Percentiles rank a stretch among this genome's conserved stretches.
phyloP scores from a whole-genome alignment of 2,113 vertebrate genomes.

The Eptatretus burgeri region DNA sequence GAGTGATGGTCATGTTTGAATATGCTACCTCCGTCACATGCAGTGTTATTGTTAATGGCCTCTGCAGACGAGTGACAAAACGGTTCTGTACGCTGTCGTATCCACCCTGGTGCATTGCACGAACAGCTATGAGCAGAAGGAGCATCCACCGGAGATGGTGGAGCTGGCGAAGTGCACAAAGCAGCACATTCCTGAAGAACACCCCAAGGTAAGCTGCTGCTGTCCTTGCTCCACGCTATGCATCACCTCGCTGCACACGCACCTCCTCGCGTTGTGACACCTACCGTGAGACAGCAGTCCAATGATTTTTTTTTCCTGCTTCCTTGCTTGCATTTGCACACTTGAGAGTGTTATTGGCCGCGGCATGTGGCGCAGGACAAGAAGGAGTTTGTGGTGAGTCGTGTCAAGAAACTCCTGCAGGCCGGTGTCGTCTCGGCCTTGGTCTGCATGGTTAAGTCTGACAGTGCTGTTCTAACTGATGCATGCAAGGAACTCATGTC shows the following conservation, averaged over 20 bases:
- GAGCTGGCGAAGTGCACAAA: slow-evolving; percentile 89
- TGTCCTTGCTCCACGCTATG: too few species aligned
- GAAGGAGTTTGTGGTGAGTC: slow-evolving; percentile 28
- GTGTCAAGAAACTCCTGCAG: slow-evolving; percentile 41
- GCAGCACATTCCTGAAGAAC: slow-evolving; percentile 73
- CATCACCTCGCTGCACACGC: not conserved
- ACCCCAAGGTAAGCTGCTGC: slow-evolving; percentile 42
- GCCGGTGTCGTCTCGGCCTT: slow-evolving; percentile 60
- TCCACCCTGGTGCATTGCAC: slow-evolving; percentile 82
- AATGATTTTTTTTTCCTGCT: too few species aligned
- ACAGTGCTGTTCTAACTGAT: slow-evolving; percentile 41
- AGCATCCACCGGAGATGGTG: slow-evolving; percentile 70
- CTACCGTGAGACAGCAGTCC: too few species aligned
- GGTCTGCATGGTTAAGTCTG: slow-evolving; percentile 64
- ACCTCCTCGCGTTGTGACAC: not conserved
- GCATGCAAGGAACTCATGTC: slow-evolving; percentile 62
- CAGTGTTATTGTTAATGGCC: not conserved
- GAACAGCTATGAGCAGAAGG: slow-evolving; percentile 70
- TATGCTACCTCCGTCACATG: too few species aligned
- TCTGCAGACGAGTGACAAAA: slow-evolving; percentile 53
- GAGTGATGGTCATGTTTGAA: too few species aligned
- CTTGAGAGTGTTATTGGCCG: not conserved
- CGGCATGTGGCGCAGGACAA: slow-evolving; percentile 28
- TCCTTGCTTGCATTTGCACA: not conserved
- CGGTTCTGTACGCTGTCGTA: slow-evolving; percentile 54